phyloP scores from a whole-genome alignment of 2,113 vertebrate species.

The Bettongia penicillata region DNA sequence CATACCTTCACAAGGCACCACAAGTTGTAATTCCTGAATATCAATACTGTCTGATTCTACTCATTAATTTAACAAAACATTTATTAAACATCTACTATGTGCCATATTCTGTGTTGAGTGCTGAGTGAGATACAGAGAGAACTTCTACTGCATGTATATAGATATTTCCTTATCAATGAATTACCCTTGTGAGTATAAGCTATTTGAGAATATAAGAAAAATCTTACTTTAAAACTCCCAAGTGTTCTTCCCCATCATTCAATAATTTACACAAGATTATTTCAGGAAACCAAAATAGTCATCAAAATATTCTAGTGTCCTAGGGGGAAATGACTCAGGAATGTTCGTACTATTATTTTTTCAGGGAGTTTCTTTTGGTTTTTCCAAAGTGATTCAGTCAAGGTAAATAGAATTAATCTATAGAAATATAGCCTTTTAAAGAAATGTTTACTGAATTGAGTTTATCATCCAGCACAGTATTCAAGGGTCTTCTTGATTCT shows the following conservation, averaged over 20 bases:
- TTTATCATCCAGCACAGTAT: neutral
- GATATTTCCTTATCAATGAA: neutral
- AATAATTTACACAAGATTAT: neutral
- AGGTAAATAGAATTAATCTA: neutral
- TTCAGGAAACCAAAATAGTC: neutral
- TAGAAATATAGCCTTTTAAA: neutral
- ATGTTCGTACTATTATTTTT: neutral
- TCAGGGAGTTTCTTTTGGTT: neutral
- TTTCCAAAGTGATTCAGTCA: neutral
- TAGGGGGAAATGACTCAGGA: neutral
- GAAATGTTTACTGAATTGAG: neutral
- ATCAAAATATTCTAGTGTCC: neutral
- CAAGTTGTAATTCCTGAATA: neutral
- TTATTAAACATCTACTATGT: neutral
- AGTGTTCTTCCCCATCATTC: neutral
- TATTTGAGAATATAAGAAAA: neutral
- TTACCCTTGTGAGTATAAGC: neutral
- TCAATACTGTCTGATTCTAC: neutral
- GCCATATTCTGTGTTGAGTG: neutral
- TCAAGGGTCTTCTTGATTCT: neutral
- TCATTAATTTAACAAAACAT: neutral
- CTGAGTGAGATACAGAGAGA: neutral
- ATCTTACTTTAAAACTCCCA: neutral
- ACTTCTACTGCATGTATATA: neutral
- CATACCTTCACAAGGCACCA: neutral